phyloP scores from a whole-genome alignment of 2,113 vertebrate genomes.

The Labeo catla region DNA sequence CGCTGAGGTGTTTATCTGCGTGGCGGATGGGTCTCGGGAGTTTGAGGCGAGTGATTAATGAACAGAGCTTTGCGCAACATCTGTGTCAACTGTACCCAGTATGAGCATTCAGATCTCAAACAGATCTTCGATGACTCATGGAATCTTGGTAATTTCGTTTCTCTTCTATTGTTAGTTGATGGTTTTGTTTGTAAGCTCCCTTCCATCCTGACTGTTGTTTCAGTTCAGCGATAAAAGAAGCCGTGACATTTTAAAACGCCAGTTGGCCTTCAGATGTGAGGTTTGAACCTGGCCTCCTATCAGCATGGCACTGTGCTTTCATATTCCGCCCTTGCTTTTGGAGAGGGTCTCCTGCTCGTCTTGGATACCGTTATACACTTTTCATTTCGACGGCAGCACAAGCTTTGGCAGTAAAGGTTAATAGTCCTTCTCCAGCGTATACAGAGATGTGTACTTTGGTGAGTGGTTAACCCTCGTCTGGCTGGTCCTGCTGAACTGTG shows the following conservation, averaged over 20 bases:
- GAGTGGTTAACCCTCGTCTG: conserved; percentile 37
- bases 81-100: conserved; percentile 71
- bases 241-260: conserved; percentile 35
- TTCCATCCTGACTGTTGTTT: conserved; percentile 11
- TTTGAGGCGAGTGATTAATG: conserved; percentile 81
- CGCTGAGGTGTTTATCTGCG: neutral
- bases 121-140: conserved; percentile 15
- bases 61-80: conserved; percentile 81
- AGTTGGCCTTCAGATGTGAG: conserved; percentile 1
- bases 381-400: conserved; percentile 36
- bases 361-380: neutral
- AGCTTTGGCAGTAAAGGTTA: conserved; percentile 56
- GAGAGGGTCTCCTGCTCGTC: conserved; percentile 12
- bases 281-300: neutral
- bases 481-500: conserved; percentile 8
- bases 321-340: neutral
- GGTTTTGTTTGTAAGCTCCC: neutral
- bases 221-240: conserved; percentile 5
- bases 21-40: conserved; percentile 32
- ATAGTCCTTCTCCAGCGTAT: conserved; percentile 48
- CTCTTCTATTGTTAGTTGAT: conserved; percentile 18
- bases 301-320: neutral
- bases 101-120: neutral
- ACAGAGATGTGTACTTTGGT: conserved; percentile 31
- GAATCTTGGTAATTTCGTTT: neutral